A percentile compares a stretch with the other conserved stretches of the same genome.
phyloP scores from a whole-genome alignment of 2,888 invertebrate species.

The Ecdyonurus torrentis region DNA sequence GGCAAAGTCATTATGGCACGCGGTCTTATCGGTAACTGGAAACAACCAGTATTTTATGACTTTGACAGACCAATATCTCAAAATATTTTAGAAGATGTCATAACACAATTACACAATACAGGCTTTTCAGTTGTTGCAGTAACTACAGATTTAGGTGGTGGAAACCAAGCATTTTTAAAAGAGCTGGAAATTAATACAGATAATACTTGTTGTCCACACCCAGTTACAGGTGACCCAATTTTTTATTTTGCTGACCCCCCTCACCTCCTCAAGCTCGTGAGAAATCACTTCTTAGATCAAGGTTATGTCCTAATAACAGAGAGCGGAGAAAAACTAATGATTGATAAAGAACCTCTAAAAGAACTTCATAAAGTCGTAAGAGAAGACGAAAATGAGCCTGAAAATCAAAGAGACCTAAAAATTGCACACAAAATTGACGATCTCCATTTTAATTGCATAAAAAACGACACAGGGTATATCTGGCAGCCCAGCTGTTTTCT shows the following conservation, averaged over 20 bases:
- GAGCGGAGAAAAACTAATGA: background rate
- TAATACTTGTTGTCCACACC: background rate
- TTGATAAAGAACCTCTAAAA: background rate
- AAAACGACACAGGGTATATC: background rate
- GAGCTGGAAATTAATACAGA: background rate
- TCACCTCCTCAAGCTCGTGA: background rate
- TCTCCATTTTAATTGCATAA: background rate
- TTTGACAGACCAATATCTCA: background rate
- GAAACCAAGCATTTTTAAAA: background rate
- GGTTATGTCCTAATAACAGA: background rate
- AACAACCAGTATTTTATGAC: background rate
- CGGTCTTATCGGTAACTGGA: background rate
- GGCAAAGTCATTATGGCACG: background rate
- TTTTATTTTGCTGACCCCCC: background rate
- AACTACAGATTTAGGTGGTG: background rate
- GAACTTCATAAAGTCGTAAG: background rate
- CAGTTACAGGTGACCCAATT: background rate
- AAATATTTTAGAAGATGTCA: background rate
- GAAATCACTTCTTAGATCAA: background rate
- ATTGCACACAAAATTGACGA: background rate
- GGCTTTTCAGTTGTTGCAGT: background rate
- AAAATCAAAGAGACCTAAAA: background rate
- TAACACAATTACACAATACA: background rate
- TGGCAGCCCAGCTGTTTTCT: background rate
- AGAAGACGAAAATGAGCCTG: background rate